A percentile compares a stretch with the other conserved stretches of the same genome.
These are phyloP conservation scores for Thunnus albacares DNA, from an alignment of 2,797 vertebrate species.

Conservation along the genomic window DNA sequence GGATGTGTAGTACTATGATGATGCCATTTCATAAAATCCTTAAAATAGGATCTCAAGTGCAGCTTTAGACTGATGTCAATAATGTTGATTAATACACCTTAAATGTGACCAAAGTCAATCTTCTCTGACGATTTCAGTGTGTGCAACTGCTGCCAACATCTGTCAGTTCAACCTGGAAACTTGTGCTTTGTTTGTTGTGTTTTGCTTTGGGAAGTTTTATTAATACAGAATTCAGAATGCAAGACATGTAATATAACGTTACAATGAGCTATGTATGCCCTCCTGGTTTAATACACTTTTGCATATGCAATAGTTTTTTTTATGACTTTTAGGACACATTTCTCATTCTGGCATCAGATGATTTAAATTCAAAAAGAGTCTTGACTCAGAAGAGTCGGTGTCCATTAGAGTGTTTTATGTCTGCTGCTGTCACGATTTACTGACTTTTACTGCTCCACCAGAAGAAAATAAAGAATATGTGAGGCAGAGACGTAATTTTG, in stretches of 20 bases:
- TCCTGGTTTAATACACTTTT: slow-evolving; percentile 42
- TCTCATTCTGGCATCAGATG: slow-evolving; percentile 48
- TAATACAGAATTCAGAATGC: slow-evolving; percentile 40
- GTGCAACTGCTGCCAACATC: background rate
- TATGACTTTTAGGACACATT: slow-evolving; percentile 57
- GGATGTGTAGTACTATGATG: background rate
- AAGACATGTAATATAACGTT: slow-evolving; percentile 34
- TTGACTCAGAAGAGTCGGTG: slow-evolving; percentile 47
- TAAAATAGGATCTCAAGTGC: background rate
- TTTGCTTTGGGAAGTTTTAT: slow-evolving; percentile 4
- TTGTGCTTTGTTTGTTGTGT: slow-evolving; percentile 14
- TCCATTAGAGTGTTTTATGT: slow-evolving; percentile 77
- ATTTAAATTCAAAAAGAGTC: slow-evolving; percentile 67
- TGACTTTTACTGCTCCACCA: slow-evolving; percentile 68
- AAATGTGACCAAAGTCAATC: background rate
- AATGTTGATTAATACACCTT: background rate
- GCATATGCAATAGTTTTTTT: slow-evolving; percentile 34
- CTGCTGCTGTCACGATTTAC: slow-evolving; percentile 66
- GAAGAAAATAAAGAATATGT: slow-evolving; percentile 54
- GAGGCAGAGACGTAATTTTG: slow-evolving; percentile 42
- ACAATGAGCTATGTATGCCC: background rate
- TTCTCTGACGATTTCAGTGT: background rate
- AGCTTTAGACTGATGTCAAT: background rate
- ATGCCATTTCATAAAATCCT: background rate
- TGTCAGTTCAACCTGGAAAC: background rate